These are phyloP conservation scores for Cliona cf. orientalis DNA, from an alignment of 37 sponge, comb jelly and placozoan species.

Conservation along the genomic window DNA sequence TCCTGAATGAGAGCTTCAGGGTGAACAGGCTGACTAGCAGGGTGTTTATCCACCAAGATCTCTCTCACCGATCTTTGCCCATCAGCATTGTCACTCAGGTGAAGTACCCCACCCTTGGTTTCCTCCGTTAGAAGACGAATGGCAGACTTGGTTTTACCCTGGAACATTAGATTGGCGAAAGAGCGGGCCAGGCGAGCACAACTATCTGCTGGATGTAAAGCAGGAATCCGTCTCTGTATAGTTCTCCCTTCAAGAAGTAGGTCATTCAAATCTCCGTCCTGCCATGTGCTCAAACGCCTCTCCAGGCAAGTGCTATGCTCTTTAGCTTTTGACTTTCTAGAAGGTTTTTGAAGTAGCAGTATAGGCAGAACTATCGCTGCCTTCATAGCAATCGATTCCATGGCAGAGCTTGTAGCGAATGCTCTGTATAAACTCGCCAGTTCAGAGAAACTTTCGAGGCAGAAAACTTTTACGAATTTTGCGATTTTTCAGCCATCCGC, in stretches of 20 bases:
- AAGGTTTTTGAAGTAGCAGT: neutral
- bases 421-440: neutral
- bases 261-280: neutral
- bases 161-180: neutral
- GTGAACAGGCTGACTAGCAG: neutral
- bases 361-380: neutral
- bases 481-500: no score
- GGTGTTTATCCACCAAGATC: neutral
- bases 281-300: neutral
- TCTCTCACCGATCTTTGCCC: neutral
- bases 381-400: conserved; percentile 2
- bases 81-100: neutral
- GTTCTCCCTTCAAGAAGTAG: neutral
- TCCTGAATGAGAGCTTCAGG: neutral
- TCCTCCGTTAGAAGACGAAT: no score
- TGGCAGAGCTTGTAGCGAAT: neutral
- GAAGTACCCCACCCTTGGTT: neutral
- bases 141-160: no score
- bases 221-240: neutral
- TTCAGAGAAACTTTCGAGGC: no score
- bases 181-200: neutral
- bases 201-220: neutral
- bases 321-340: neutral
- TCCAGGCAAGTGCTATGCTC: neutral
- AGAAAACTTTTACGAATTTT: no score